phyloP scores from a whole-genome alignment of 2,113 vertebrate genomes.

The Vulpes lagopus region DNA sequence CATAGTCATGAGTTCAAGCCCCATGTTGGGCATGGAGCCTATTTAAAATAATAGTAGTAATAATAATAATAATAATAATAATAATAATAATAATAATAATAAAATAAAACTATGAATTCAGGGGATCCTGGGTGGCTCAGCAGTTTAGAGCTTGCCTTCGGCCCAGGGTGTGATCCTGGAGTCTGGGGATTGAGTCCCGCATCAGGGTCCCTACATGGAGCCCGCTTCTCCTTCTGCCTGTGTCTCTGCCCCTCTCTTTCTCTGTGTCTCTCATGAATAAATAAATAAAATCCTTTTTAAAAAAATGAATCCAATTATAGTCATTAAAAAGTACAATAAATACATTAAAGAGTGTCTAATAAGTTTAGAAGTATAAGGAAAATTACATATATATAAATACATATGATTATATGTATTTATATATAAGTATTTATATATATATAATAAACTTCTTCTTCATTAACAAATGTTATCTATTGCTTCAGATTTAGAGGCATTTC shows the following conservation, averaged over 20 bases:
- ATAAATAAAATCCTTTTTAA: too few species aligned
- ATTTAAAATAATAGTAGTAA: neutral
- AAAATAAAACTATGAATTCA: neutral
- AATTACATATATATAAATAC: neutral
- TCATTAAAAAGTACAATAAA: neutral
- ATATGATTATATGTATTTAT: neutral
- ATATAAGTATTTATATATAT: neutral
- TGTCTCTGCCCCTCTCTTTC: too few species aligned
- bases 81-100: neutral
- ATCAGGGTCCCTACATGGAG: too few species aligned
- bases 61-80: neutral
- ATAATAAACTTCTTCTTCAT: neutral
- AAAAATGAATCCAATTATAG: neutral
- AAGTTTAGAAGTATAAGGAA: neutral
- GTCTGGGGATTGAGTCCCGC: too few species aligned
- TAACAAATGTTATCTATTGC: neutral
- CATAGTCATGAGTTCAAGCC: neutral
- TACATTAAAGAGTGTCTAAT: neutral
- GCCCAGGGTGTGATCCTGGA: too few species aligned
- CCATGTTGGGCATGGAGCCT: neutral
- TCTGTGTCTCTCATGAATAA: too few species aligned
- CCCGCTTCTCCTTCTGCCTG: too few species aligned
- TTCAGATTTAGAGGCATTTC: conserved; percentile 59
- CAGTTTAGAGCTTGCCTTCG: too few species aligned
- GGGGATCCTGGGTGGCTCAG: too few species aligned